A percentile compares a stretch with the other conserved stretches of the same genome.
Evolutionary conservation across 2,888 invertebrate species (phyloP).

Genomic region (Cremastobaeus sp.): DNA sequence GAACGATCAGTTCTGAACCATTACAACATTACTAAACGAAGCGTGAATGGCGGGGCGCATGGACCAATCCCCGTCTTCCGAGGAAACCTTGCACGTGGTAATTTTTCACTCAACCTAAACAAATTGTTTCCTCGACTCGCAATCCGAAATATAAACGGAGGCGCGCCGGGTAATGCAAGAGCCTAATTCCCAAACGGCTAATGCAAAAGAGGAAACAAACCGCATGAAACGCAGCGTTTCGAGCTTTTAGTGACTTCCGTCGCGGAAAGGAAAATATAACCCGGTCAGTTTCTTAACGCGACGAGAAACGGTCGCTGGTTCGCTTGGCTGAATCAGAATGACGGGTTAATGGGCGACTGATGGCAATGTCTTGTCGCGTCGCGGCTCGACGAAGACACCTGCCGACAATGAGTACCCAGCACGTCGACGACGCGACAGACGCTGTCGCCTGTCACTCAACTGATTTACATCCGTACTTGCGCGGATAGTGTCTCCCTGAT

Average conservation of each 20-base stretch:
- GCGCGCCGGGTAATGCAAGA: constrained; percentile 37
- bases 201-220: constrained; percentile 42
- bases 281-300: constrained; percentile 54
- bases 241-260: constrained; percentile 55
- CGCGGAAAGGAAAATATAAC: constrained; percentile 39
- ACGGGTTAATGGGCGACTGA: constrained; percentile 75
- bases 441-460: constrained; percentile 54
- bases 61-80: too few relatives aligned
- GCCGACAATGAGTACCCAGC: constrained; percentile 69
- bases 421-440: constrained; percentile 52
- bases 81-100: too few relatives aligned
- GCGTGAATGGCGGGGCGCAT: too few relatives aligned
- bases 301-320: constrained; percentile 38
- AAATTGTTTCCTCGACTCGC: too few relatives aligned
- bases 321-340: constrained; percentile 52
- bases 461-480: constrained; percentile 67
- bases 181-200: constrained; percentile 23
- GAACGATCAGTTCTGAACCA: constrained; percentile 11
- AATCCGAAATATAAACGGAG: too few relatives aligned
- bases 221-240: constrained; percentile 38
- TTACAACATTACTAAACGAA: too few relatives aligned
- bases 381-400: constrained; percentile 76
- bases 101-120: too few relatives aligned
- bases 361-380: constrained; percentile 77
- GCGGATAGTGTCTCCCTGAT: constrained; percentile 24